A percentile compares a stretch with the other conserved stretches of the same genome.
Conservation (phyloP, 2,888 invertebrate genomes). For the Fabriciana adippe region DNA sequence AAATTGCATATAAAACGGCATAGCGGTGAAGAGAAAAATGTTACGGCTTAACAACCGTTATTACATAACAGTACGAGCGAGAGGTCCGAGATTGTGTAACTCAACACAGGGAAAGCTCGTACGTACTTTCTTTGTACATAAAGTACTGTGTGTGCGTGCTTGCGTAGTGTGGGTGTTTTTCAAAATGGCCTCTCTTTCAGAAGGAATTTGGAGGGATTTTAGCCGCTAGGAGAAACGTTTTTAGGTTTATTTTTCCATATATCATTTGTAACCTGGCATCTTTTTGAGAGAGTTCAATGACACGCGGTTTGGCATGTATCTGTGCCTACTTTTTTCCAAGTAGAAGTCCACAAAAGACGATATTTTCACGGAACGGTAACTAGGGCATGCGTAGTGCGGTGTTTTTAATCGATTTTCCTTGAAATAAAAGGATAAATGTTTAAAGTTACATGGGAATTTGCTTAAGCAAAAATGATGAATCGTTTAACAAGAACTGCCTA, state of each 20-base stretch:
- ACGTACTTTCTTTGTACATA: slow-evolving; percentile 73
- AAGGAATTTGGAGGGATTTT: slow-evolving; percentile 51
- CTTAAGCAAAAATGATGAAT: slow-evolving; percentile 46
- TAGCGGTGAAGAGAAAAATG: slow-evolving; percentile 75
- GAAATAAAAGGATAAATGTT: slow-evolving; percentile 54
- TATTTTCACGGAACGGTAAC: slow-evolving; percentile 67
- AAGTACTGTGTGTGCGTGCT: slow-evolving; percentile 62
- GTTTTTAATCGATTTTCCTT: slow-evolving; percentile 62
- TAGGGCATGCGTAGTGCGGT: slow-evolving; percentile 65
- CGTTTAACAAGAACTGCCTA: slow-evolving; percentile 57
- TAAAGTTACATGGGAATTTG: slow-evolving; percentile 44
- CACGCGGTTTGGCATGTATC: slow-evolving; percentile 74
- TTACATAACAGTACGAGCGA: slow-evolving; percentile 78
- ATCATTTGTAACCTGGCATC: slow-evolving; percentile 52
- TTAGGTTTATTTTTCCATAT: slow-evolving; percentile 55
- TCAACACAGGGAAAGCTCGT: slow-evolving; percentile 78
- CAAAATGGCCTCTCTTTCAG: slow-evolving; percentile 61
- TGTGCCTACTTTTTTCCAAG: slow-evolving; percentile 68
- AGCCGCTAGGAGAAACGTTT: slow-evolving; percentile 46
- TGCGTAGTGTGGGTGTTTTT: slow-evolving; percentile 59
- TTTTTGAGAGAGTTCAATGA: slow-evolving; percentile 75
- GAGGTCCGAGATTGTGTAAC: slow-evolving; percentile 74
- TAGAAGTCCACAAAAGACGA: slow-evolving; percentile 66
- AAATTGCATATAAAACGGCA: slow-evolving; percentile 51
- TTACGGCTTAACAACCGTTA: slow-evolving; percentile 78